phyloP scores from a whole-genome alignment of 2,888 invertebrate genomes.

The Serripes groenlandicus region DNA sequence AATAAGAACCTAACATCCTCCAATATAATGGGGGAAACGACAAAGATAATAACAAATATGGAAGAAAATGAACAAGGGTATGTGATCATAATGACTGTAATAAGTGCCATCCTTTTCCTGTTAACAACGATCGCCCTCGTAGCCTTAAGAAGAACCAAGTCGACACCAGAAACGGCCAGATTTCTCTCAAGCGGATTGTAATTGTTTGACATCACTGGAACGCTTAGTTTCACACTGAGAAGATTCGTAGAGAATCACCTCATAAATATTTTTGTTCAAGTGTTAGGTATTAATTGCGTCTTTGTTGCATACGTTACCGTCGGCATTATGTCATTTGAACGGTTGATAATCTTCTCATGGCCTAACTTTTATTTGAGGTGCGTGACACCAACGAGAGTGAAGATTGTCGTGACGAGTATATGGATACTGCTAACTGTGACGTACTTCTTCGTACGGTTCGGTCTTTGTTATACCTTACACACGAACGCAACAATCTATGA shows the following conservation, averaged over 20 bases:
- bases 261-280: slow-evolving; percentile 34
- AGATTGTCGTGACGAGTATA: not conserved
- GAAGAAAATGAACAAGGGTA: not conserved
- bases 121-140: slow-evolving; percentile 1
- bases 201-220: slow-evolving; percentile 27
- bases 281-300: slow-evolving; percentile 14
- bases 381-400: slow-evolving; percentile 7
- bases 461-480: slow-evolving; percentile 17
- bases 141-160: not conserved
- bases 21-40: too few species aligned
- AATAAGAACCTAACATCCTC: too few species aligned
- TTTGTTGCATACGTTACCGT: slow-evolving; percentile 37
- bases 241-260: slow-evolving; percentile 31
- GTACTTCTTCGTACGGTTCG: slow-evolving; percentile 38
- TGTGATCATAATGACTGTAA: not conserved
- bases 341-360: slow-evolving; percentile 36
- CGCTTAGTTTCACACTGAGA: slow-evolving; percentile 24
- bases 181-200: slow-evolving; percentile 44
- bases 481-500: slow-evolving; percentile 12
- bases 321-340: slow-evolving; percentile 50
- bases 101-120: not conserved
- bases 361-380: slow-evolving; percentile 34
- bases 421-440: slow-evolving; percentile 10
- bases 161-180: slow-evolving; percentile 21
- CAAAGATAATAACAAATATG: too few species aligned